These are phyloP conservation scores for Labeo rohita DNA, from an alignment of 2,113 vertebrate genomes.

Conservation along the genomic window DNA sequence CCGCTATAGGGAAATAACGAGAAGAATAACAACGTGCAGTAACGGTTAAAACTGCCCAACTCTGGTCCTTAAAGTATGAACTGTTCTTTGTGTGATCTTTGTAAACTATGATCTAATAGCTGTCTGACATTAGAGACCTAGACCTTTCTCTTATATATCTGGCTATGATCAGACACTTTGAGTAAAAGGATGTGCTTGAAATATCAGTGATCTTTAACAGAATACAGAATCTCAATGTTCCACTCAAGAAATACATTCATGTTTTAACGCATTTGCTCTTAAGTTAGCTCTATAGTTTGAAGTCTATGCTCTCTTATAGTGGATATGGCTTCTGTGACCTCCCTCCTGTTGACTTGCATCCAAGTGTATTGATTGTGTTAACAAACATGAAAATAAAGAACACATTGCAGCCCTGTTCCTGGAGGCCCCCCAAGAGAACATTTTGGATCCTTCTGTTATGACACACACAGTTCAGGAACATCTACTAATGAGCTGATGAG, in stretches of 20 bases:
- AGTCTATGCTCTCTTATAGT: not conserved
- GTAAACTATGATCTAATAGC: not conserved
- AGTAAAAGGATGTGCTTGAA: not conserved
- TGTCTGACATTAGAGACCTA: not conserved
- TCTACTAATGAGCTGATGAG: not conserved
- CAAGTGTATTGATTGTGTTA: not conserved
- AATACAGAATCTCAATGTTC: not conserved
- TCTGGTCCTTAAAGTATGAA: not conserved
- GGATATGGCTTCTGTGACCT: not conserved
- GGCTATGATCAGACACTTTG: not conserved
- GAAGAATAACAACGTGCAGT: no score
- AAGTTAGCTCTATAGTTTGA: not conserved
- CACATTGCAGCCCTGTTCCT: not conserved
- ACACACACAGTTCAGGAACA: not conserved
- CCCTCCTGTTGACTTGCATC: constrained; percentile 9
- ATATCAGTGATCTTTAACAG: not conserved
- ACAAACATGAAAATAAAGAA: constrained; percentile 1
- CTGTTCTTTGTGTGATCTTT: not conserved
- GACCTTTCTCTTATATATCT: not conserved
- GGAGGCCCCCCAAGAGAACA: not conserved
- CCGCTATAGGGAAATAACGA: no score
- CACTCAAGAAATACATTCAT: not conserved
- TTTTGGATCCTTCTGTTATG: not conserved
- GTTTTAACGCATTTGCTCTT: not conserved
- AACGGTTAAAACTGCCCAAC: not conserved